Evolutionary conservation across 2,888 invertebrate genomes (phyloP), one percentile per base, ranked within the genome.

Genomic region (Lacanobia oleracea): DNA sequence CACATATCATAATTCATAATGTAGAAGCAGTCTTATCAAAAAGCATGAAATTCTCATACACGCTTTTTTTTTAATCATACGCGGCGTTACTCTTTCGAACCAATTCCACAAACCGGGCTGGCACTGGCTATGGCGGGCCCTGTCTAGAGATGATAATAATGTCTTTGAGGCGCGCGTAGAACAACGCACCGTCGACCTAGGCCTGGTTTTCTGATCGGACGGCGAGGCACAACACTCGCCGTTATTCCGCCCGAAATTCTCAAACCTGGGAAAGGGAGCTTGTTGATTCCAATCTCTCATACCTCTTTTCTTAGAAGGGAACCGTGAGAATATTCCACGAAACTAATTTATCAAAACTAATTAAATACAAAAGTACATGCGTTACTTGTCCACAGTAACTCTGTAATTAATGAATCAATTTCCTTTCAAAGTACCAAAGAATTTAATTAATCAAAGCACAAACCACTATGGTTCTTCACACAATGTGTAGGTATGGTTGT

Each of bases 341-440:
- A 56, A 57, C n/a, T 12, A 50, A 61, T 65, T 37, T 59, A 50
- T 63, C 48, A 59, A 54, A 66, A 62, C 21, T n/a, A 57, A 54
- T 60, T 23, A 3, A 54, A 75, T 21, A 40, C 16, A 51, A 33
- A 33, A 14, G 10, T 33, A 23, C 33, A 1, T 14, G 33, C 14
- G 12, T 33, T 37, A 37, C 23, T 33, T 37, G 56, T 75, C 14
- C 21, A 57, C n/a, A 33, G 33, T 50, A n/a, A 67, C 51, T 33
- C n/a, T 60, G 45, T 75, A 53, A 48, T 56, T 60, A 78, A 66
- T 75, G 5, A 68, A 75, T 64, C 37, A 64, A 66, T 57, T 67
- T 48, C 21, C 18, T 43, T 62, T 43, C 7, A 61, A 50, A 54
- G 33, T 40, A 21, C 3, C 7, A n/a, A 54, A 65, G 23, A 80